phyloP scores from a whole-genome alignment of 2,113 vertebrate species.

The Pitta sordida region DNA sequence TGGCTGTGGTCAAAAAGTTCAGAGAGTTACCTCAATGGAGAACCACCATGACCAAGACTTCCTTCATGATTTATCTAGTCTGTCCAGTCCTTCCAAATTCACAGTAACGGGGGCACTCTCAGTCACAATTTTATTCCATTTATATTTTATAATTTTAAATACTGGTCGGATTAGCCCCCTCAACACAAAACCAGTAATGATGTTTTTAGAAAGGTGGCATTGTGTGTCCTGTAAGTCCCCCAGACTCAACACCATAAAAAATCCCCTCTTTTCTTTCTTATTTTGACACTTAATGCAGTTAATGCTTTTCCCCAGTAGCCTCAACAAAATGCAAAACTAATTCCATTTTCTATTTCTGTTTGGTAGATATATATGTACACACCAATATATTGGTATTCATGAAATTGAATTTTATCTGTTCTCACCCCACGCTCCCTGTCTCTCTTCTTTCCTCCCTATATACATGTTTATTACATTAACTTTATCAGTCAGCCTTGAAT shows the following conservation, averaged over 20 bases:
- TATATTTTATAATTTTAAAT: background rate
- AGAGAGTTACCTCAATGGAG: background rate
- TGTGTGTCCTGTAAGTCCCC: background rate
- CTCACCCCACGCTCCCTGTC: background rate
- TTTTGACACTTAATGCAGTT: background rate
- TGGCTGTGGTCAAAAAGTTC: background rate
- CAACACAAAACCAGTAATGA: background rate
- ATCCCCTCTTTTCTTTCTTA: background rate
- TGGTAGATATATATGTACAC: background rate
- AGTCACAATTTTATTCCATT: background rate
- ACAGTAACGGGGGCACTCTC: background rate
- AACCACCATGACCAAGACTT: background rate
- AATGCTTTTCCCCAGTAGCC: background rate
- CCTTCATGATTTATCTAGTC: background rate
- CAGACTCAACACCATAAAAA: background rate
- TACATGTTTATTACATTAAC: constrained; percentile 22
- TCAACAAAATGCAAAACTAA: background rate
- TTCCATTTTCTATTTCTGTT: background rate
- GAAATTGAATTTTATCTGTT: background rate
- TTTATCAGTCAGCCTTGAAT: constrained; percentile 9
- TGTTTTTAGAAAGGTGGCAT: background rate
- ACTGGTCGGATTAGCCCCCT: background rate
- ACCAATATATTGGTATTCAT: background rate
- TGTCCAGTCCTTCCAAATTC: background rate
- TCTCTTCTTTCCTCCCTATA: background rate